Base-by-base conservation (phyloP, 2,888 invertebrate species). In the Aquatica leii region DNA sequence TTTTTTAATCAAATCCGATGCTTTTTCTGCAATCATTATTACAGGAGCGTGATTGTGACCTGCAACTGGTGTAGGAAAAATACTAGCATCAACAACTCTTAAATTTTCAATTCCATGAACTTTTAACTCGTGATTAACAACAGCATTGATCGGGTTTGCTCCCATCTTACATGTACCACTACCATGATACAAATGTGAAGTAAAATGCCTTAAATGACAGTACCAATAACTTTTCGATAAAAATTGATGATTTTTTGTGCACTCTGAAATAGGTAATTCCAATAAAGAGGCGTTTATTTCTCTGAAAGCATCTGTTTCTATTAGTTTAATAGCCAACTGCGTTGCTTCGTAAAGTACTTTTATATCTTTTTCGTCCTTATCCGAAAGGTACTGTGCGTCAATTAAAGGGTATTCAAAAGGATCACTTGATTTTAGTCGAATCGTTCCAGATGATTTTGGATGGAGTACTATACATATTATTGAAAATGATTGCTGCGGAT, bases 281-380 rank as follows among this genome's bases (percentile, higher is more conserved):
- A 86, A 78, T 2, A 88, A 71, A 14, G 77, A 81, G 0, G 89
- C 82, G 0, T 87, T 87, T 17, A 86, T 83, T 17, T 80, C 81
- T 73, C 85, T 84, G 77, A 91, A 87, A 0, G 88, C 84, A 1
- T 84, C 82, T 1, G 88, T 88, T 9, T 76, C 56, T 0, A 66
- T 18, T 17, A 76, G 57, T 1, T 67, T 61, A n/a, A 71, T 12
- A 5, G 67, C 51, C 15, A 64, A 59, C 6, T 86, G 81, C 4
- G 90, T 84, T 0, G 87, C 86, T n/a, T 85, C 82, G 0, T 89
- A 82, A n/a, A 90, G 80, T 1, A 86, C 87, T 15, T 85, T 83
- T 1, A 87, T 78, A 72, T 93, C 92, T 1, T 86, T 78, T 71
- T 93, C 92, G 9, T 70, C 54, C 6, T 59, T 37, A 58, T 77